These are phyloP conservation scores for Drosophila trichaetosa DNA, from an alignment of 2,888 invertebrate genomes.

Conservation along the genomic window DNA sequence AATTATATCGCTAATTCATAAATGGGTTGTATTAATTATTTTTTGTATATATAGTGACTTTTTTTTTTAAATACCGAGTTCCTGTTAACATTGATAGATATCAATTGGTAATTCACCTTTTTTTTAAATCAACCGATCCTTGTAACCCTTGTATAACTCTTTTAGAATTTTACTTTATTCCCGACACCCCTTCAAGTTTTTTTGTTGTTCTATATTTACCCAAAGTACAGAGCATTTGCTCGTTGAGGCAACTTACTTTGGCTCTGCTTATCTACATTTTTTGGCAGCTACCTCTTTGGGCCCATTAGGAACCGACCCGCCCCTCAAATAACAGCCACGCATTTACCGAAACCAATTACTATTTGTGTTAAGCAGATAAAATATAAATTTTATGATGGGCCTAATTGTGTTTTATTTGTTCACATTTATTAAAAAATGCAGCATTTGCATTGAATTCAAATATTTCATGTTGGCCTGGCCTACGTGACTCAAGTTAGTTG, in stretches of 20 bases:
- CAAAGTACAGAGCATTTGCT: slow-evolving; percentile 6
- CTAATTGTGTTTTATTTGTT: background rate
- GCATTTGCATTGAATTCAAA: slow-evolving; percentile 44
- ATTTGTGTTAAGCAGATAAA: slow-evolving; percentile 38
- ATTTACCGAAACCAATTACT: slow-evolving; percentile 26
- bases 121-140: background rate
- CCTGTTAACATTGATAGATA: background rate
- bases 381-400: slow-evolving; percentile 37
- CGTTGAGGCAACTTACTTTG: background rate
- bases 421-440: slow-evolving; percentile 20
- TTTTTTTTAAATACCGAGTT: too few relatives aligned
- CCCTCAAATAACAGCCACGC: slow-evolving; percentile 25
- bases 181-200: background rate
- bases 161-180: background rate
- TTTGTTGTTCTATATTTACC: background rate
- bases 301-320: slow-evolving; percentile 22
- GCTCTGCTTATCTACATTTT: slow-evolving; percentile 20
- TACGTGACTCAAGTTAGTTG: slow-evolving; percentile 63
- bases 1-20: background rate
- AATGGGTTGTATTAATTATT: background rate
- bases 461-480: slow-evolving; percentile 42
- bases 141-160: background rate
- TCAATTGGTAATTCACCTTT: background rate
- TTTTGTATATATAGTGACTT: too few relatives aligned
- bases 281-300: background rate